Evolutionary conservation across 2,888 invertebrate species (phyloP).

Genomic region (Busseola fusca): DNA sequence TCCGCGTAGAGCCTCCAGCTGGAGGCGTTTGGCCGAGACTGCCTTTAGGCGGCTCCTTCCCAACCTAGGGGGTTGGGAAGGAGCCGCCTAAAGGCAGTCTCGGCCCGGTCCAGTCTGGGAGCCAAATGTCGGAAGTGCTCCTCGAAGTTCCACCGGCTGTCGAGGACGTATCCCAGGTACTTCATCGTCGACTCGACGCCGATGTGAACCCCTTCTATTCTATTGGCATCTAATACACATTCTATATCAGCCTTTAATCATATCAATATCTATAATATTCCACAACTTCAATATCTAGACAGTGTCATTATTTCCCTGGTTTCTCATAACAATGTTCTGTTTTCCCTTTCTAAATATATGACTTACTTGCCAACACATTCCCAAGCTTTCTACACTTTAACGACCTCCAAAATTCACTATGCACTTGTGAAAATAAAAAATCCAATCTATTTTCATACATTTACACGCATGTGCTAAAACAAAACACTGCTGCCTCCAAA

Average conservation of each 20-base stretch:
- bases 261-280: too few species aligned
- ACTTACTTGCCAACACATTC: not conserved
- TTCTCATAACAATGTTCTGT: not conserved
- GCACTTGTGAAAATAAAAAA: conserved; percentile 38
- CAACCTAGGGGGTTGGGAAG: too few species aligned
- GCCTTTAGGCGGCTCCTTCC: too few species aligned
- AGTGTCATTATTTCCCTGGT: not conserved
- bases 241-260: not conserved
- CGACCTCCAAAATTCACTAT: conserved; percentile 17
- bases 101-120: too few species aligned
- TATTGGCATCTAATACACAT: not conserved
- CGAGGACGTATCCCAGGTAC: too few species aligned
- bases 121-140: too few species aligned
- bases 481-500: conserved; percentile 10
- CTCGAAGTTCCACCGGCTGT: too few species aligned
- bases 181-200: too few species aligned
- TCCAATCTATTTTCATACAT: conserved; percentile 27
- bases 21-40: too few species aligned
- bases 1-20: too few species aligned
- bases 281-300: too few species aligned
- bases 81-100: too few species aligned
- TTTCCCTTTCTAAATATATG: not conserved
- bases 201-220: not conserved
- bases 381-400: conserved; percentile 27
- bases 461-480: conserved; percentile 50